Base-by-base conservation (phyloP, 2,888 invertebrate species). In the Amaurobius ferox region DNA sequence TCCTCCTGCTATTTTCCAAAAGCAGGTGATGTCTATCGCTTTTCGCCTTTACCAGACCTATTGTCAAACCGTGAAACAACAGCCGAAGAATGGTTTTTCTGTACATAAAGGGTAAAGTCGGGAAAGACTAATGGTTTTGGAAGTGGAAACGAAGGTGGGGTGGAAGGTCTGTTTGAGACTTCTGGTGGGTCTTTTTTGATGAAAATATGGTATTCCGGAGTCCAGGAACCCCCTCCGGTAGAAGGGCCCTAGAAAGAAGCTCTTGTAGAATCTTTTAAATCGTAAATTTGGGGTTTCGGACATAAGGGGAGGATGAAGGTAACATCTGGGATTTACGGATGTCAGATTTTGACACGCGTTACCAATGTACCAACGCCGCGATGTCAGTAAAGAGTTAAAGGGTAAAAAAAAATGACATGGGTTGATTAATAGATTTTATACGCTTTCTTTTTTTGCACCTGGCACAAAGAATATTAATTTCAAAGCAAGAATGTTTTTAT, bases 31-130 rank as follows among this genome's bases (percentile, higher is more conserved):
- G 26, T 55, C 67, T 74, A 72, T 73, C 71, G 64, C 32, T 28
- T 29, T 70, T 55, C 55, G 9, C 39, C 40, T 30, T 29, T 55
- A 80, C 67, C 64, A 76, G 70, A 61, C 62, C 76, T 39, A 71
- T 62, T 83, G 83, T 76, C 48, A 85, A 72, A 48, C 66, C 77
- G 55, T 85, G 83, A 85, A 85, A 85, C 83, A 85, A 85, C 83
- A 64, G 77, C 48, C 40, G 71, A 67, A 77, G 83, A 78, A 77
- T 61, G 64, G 64, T 28, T 32, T 64, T 32, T 55, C 71, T 44
- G 39, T 40, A 30, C 39, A 55, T 39, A 77, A 77, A 77, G 80
- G 83, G 83, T 85, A 77, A 83, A 40, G 61, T 71, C 71, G 70
- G 44, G 66, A 68, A 83, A 83, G 83, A 85, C 66, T 77, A 85